Evolutionary conservation across 2,888 invertebrate genomes (phyloP).

Genomic region (Cactoblastis cactorum): DNA sequence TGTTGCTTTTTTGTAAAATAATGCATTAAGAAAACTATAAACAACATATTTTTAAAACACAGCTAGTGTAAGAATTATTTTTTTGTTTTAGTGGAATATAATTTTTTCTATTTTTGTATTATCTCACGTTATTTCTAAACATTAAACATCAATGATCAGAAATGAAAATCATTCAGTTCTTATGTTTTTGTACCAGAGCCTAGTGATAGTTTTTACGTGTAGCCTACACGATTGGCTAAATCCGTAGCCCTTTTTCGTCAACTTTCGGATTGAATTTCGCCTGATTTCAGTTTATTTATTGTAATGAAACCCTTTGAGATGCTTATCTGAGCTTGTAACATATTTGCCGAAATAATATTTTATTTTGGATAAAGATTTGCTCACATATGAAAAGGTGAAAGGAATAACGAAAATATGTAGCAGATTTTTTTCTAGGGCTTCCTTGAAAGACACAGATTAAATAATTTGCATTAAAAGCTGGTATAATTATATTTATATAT

Average conservation of each 20-base stretch:
- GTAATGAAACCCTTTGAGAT: not conserved
- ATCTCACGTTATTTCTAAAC: not conserved
- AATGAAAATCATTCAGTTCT: constrained; percentile 44
- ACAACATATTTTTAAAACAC: too few species aligned
- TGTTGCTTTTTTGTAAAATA: too few species aligned
- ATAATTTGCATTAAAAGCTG: too few species aligned
- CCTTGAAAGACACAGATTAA: too few species aligned
- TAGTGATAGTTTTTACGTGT: constrained; percentile 10
- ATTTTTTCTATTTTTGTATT: too few species aligned
- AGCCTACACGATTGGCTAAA: constrained; percentile 2
- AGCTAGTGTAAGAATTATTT: not conserved
- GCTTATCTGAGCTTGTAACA: not conserved
- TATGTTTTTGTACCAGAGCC: constrained; percentile 2
- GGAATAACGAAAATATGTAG: too few species aligned
- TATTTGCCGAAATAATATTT: not conserved
- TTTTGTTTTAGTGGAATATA: not conserved
- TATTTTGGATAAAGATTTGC: too few species aligned
- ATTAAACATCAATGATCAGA: constrained; percentile 14
- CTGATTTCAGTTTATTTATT: not conserved
- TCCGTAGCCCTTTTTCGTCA: not conserved
- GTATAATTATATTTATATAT: too few species aligned
- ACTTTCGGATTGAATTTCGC: not conserved
- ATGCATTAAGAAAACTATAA: too few species aligned
- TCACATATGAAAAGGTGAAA: too few species aligned
- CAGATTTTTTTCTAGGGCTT: too few species aligned